phyloP scores from a whole-genome alignment of 2,888 invertebrate species.

The Alentia gelatinosa region DNA sequence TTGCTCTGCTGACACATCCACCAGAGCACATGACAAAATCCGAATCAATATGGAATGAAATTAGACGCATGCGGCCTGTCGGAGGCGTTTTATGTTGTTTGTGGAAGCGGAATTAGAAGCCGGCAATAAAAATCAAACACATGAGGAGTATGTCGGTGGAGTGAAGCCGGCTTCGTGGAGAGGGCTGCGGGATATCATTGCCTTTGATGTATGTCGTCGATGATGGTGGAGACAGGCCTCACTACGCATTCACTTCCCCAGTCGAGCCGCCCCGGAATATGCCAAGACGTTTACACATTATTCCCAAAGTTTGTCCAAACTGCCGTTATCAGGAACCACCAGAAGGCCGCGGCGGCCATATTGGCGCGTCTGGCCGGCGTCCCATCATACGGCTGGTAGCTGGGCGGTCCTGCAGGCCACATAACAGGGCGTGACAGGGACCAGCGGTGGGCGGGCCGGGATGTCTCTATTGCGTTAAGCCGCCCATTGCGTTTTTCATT shows the following conservation, averaged over 20 bases:
- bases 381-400: neutral
- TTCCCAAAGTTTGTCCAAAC: neutral
- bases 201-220: neutral
- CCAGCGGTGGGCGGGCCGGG: neutral
- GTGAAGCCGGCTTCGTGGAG: neutral
- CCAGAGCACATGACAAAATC: no score
- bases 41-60: no score
- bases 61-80: no score
- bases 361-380: neutral
- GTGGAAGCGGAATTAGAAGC: neutral
- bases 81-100: no score
- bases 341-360: neutral
- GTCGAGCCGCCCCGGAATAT: neutral
- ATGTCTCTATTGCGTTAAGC: constrained; percentile 3
- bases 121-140: neutral
- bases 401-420: neutral
- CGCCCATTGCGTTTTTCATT: constrained; percentile 31
- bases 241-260: neutral
- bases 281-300: constrained; percentile 20
- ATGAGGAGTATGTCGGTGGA: neutral
- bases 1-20: no score
- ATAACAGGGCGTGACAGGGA: neutral
- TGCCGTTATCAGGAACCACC: neutral
- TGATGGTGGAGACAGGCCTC: neutral
- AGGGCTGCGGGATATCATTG: neutral